Base-by-base conservation (phyloP, 2,113 vertebrate genomes). In the Nanorana parkeri region DNA sequence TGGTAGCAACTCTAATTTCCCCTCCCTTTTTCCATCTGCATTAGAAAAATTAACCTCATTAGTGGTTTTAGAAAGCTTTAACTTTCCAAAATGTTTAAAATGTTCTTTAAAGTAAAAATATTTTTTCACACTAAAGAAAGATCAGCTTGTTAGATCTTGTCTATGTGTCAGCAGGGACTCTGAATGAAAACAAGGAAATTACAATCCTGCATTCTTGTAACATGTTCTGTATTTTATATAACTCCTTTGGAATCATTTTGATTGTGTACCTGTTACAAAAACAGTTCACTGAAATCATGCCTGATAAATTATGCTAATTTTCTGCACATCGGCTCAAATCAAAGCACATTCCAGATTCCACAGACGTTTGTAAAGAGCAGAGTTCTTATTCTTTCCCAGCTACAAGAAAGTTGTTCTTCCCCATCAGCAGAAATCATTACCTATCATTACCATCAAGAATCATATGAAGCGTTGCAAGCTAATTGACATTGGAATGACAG, bases 401-500 rank as follows among this genome's bases (percentile, higher is more conserved):
- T 81, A 29, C 58, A 81, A 72, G 63, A 67, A 55, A 78, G 77
- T 67, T 15, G 15, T 65, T 72, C 71, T 32, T 81, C 51, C 24
- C 79, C 60, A 64, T 73, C 68, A 73, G 79, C 58, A 81, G 68
- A 73, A 81, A 81, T 81, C 68, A 81, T 81, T 81, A 81, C 79
- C 58, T 81, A 73, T 81, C 56, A 71, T 81, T 81, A 81, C 68
- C 79, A 73, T 81, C 79, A 81, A 65, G 68, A 81, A 81, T 73
- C 79, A 73, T 54, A 55, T 73, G 68, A 81, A 73, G 79, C 68
- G 79, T 73, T 73, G 68, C 21, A 65, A 51, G 79, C 68, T 81
- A 81, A 81, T 81, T 81, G 79, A 73, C 79, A 56, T 64, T 81
- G 79, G 79, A 32, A 81, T 81, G 58, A 71, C 69, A 81, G 79